A percentile compares a stretch with the other conserved stretches of the same genome.
Conservation (phyloP, 2,113 vertebrate species). For the Pollimyrus isidori region DNA sequence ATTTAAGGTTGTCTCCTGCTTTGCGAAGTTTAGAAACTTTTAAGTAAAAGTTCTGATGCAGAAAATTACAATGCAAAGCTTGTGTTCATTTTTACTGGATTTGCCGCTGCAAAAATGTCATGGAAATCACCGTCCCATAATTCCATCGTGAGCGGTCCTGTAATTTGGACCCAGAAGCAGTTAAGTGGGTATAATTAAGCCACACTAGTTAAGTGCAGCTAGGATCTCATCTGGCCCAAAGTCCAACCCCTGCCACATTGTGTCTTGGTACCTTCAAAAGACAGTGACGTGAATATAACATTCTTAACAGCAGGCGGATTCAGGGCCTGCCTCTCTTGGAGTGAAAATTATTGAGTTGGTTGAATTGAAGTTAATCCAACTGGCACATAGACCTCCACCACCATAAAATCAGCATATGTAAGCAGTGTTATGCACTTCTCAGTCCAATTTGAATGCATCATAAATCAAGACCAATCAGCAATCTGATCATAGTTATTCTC, state of each 20-base stretch:
- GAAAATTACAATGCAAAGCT: background rate
- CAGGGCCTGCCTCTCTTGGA: background rate
- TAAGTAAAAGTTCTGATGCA: background rate
- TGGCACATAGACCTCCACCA: background rate
- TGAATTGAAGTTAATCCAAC: background rate
- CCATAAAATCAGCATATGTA: background rate
- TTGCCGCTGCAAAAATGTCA: background rate
- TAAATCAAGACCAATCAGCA: background rate
- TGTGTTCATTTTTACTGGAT: background rate
- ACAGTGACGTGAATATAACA: background rate
- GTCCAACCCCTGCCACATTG: background rate
- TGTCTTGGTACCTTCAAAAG: background rate
- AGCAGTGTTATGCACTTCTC: background rate
- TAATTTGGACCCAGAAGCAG: conserved; percentile 7
- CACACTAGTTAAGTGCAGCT: background rate
- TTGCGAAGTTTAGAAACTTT: background rate
- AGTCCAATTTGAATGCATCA: background rate
- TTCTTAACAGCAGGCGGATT: background rate
- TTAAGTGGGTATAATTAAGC: background rate
- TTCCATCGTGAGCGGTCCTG: background rate
- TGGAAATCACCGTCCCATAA: conserved; percentile 15
- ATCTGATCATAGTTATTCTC: background rate
- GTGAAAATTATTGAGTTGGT: background rate
- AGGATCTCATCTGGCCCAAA: background rate
- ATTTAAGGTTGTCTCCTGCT: background rate